phyloP scores from a whole-genome alignment of 2,888 invertebrate species.

The Calameuta filiformis region DNA sequence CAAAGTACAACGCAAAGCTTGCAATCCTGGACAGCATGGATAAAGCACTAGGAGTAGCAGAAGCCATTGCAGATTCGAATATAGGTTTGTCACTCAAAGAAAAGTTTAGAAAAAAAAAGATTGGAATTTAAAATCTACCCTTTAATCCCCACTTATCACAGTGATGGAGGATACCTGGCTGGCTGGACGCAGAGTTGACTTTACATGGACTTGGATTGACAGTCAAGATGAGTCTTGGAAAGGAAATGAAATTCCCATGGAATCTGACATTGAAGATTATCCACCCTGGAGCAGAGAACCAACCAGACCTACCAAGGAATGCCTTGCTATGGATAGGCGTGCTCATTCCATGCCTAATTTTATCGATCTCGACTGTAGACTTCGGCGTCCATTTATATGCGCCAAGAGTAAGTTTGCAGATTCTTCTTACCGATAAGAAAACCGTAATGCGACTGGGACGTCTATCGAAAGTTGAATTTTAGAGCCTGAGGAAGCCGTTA shows the following conservation, averaged over 20 bases:
- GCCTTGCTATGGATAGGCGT: slow-evolving; percentile 68
- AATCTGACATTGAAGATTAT: slow-evolving; percentile 66
- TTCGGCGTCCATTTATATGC: slow-evolving; percentile 68
- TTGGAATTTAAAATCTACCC: neutral
- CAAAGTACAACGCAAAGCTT: slow-evolving; percentile 45
- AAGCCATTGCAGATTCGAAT: slow-evolving; percentile 68
- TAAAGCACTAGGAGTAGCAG: slow-evolving; percentile 67
- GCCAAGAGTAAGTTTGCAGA: slow-evolving; percentile 63
- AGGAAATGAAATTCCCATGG: slow-evolving; percentile 56
- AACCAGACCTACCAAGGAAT: slow-evolving; percentile 56
- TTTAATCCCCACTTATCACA: slow-evolving; percentile 11
- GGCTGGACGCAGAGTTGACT: slow-evolving; percentile 40
- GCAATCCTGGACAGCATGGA: slow-evolving; percentile 67
- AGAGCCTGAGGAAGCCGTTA: slow-evolving; percentile 32
- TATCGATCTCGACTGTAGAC: slow-evolving; percentile 68
- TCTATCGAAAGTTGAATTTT: neutral
- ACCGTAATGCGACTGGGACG: neutral
- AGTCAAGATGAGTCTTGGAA: slow-evolving; percentile 22
- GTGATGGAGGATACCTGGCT: slow-evolving; percentile 46
- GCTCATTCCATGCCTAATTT: slow-evolving; percentile 69
- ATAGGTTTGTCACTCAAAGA: slow-evolving; percentile 54
- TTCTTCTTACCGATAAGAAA: neutral
- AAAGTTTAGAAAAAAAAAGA: too few species aligned
- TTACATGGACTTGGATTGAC: slow-evolving; percentile 40
- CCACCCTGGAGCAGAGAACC: slow-evolving; percentile 67